Evolutionary conservation across 2,888 invertebrate species (phyloP), one percentile per base, ranked within the genome.

Genomic region (Opisthograptis luteolata): DNA sequence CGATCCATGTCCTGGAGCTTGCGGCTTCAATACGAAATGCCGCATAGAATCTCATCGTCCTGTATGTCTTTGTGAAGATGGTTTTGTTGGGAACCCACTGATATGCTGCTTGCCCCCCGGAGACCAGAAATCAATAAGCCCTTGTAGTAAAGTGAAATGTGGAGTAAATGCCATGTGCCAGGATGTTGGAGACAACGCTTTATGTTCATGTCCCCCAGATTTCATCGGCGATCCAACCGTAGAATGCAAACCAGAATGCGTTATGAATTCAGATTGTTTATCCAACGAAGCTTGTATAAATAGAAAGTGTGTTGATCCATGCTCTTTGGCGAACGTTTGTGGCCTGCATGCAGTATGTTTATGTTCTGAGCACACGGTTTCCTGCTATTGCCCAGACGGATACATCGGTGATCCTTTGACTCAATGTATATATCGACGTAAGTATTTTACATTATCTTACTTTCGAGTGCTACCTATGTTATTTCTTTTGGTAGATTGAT

Each of bases 1-100:
- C 57, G 95, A 96, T 81, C 96, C 96, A 15, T 97, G 96, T 65
- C 94, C 95, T 0, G 96, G 96, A 34, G 93, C 94, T 13, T 97
- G 97, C 75, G 97, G 96, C 6, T 78, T 94, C 13, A 94, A 94
- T 64, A 94, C 96, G 7, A 88, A 91, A 47, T 96, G 97, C 69
- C 92, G 93, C 47, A 95, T 95, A 0, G 94, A 96, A 76, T 91
- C 93, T 73, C 97, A 97, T 79, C 95, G 94, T 73, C 96, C 96
- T 19, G 92, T 96, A 3, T 97, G 97, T 77, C 92, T 93, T 5
- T 97, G 97, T 73, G 91, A 93, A 68, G 84, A 92, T 40, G 95
- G 94, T 13, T 88, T 94, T 32, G 92, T 93, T 30, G 97, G 97
- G 34, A 96, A 96, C 86, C 96, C 97, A 13, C 91, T 95, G 25